Base-by-base conservation (phyloP, 2,113 vertebrate species). In the Hiodon tergisus region DNA sequence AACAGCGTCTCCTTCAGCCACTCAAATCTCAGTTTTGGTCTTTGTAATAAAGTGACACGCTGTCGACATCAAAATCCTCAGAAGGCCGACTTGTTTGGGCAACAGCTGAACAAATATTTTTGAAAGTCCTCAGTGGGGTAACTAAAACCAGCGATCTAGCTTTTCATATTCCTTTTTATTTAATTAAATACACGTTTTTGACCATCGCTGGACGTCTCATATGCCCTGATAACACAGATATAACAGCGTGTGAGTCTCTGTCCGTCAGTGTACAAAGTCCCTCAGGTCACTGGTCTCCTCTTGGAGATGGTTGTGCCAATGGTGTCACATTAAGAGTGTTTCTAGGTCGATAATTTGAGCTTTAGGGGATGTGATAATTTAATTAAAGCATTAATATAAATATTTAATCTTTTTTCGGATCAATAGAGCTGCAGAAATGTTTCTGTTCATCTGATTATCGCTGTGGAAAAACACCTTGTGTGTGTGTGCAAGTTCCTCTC, bases 71-170 rank as follows among this genome's bases (percentile, higher is more conserved):
- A 31, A 31, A 51, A 55, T 9, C 57, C 46, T 50, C 17, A 4
- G 11, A 50, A 72, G 31, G 55, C 31, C 8, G 11, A 7, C 54
- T 47, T 72, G 31, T 50, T 47, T 11, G 4, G 11, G 31, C 11
- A 4, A 13, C 70, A 72, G 47, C 55, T 50, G 70, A 72, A 47
- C 70, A 72, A 60, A 72, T 51, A 67, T 46, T 74, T 74, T 10
- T 67, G 62, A 13, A 67, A 58, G 50, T 47, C 73, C 73, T 58
- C 1, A 6, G 16, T 47, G 71, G 71, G 13, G n/a, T 48, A 74
- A 46, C 55, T 46, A 10, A 59, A 74, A 47, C 53, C 54, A 58
- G 13, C n/a, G 17, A 74, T 66, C 72, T 9, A 53, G 5, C 54
- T 2, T 46, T 13, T 11, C 63, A 46, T 55, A 58, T 13, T 46